Base-by-base conservation (phyloP, 2,888 invertebrate genomes). In the Drosophila lutescens region DNA sequence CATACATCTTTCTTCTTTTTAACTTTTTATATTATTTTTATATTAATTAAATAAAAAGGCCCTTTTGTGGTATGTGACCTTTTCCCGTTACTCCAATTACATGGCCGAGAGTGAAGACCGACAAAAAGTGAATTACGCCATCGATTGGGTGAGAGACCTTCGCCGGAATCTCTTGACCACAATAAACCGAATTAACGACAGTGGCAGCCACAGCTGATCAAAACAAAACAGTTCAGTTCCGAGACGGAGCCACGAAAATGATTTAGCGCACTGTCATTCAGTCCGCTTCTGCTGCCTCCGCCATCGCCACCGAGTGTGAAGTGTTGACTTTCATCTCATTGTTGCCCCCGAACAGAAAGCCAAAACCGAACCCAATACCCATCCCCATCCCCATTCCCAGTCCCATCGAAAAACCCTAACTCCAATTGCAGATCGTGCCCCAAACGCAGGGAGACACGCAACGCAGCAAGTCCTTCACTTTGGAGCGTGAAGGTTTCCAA, bases 251-350 rank as follows among this genome's bases (percentile, higher is more conserved):
- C 61, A 69, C 49, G 69, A 68, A 81, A 76, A 80, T 81, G 73
- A 88, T 89, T 87, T 88, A 84, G 55, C 85, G 88, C 86, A 69
- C 65, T 81, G 85, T 88, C 83, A 88, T 88, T 88, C 81, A 69
- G 78, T 76, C 67, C 53, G 65, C 44, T 46, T 84, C 67, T 55
- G 62, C 44, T 47, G 60, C 38, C 44, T 30, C 67, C 46, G 69
- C 69, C 54, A 70, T 53, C 46, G 69, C 69, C 54, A 70, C 74
- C 54, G 60, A 80, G 86, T 78, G 84, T 89, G 76, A 80, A 89
- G 79, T 88, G 86, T 87, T 87, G 82, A 87, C 89, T 89, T 89
- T 89, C 88, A 89, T 89, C 86, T 88, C 68, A 62, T 69, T 76
- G 73, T 61, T 65, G 58, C 73, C 68, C 74, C 71, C 54, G 70